Conservation (phyloP, 2,888 invertebrate genomes). For the Heliconius aoede region DNA sequence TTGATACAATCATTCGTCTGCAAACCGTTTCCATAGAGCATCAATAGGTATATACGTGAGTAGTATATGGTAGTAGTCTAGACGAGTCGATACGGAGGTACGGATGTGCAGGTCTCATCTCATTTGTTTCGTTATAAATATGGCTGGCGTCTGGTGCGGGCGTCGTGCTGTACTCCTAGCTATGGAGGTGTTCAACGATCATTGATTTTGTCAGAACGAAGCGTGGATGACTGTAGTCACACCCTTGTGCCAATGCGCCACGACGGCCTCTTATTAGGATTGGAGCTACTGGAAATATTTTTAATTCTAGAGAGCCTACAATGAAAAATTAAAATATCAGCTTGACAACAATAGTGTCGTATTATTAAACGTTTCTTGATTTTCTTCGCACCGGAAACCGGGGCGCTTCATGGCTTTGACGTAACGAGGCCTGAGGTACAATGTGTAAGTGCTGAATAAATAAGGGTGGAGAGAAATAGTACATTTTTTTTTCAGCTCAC, state of each 20-base stretch:
- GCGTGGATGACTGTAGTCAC: no score
- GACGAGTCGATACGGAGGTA: neutral
- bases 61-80: neutral
- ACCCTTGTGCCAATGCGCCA: no score
- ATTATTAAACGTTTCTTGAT: conserved; percentile 1
- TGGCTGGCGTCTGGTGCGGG: conserved; percentile 14
- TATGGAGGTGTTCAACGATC: neutral
- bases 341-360: neutral
- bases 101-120: neutral
- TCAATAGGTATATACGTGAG: neutral
- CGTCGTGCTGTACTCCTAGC: neutral
- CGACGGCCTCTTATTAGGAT: no score
- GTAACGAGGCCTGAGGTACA: neutral
- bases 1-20: neutral
- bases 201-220: neutral
- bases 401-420: conserved; percentile 1
- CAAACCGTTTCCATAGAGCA: neutral
- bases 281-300: neutral
- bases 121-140: conserved; percentile 13
- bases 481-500: no score
- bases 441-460: no score
- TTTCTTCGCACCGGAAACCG: neutral
- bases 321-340: neutral
- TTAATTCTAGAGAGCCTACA: neutral
- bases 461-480: no score